Conservation (phyloP, 2,888 invertebrate species). For the Therioaphis trifolii region DNA sequence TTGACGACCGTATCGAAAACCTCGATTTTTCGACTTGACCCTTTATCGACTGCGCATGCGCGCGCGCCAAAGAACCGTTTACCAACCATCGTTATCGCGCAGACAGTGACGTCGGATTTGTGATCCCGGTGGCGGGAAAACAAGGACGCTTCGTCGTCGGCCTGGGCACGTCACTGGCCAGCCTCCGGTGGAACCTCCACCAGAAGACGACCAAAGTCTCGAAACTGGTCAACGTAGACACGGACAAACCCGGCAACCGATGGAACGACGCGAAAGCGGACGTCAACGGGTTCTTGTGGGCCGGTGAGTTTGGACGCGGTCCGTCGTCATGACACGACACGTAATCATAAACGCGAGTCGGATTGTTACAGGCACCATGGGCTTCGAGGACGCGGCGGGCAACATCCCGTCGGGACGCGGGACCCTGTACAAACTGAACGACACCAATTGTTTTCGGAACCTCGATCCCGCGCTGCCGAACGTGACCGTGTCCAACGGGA, state of each 20-base stretch:
- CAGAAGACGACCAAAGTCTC: constrained; percentile 65
- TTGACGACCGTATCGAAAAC: too few species aligned
- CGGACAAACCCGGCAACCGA: constrained; percentile 70
- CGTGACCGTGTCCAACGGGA: constrained; percentile 80
- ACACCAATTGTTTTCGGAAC: constrained; percentile 65
- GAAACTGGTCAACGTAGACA: constrained; percentile 70
- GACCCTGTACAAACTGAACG: constrained; percentile 73
- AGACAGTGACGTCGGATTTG: constrained; percentile 69
- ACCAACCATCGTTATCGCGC: too few species aligned
- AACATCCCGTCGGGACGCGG: constrained; percentile 72
- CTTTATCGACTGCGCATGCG: too few species aligned
- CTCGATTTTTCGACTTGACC: too few species aligned
- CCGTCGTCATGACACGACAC: too few species aligned
- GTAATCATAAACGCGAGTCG: too few species aligned
- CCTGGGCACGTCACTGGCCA: constrained; percentile 70
- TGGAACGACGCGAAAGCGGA: constrained; percentile 81
- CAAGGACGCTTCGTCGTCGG: constrained; percentile 70
- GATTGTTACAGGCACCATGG: constrained; percentile 74
- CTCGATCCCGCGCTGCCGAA: constrained; percentile 67
- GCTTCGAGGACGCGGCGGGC: constrained; percentile 71
- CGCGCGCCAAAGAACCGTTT: too few species aligned
- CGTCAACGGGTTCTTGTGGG: constrained; percentile 76
- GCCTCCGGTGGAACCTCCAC: constrained; percentile 70
- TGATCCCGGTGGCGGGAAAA: constrained; percentile 71
- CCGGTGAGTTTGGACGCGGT: constrained; percentile 74